Percentiles rank a stretch among this genome's conserved stretches.
phyloP scores from a whole-genome alignment of 2,888 invertebrate genomes.

The Acleris emargana region DNA sequence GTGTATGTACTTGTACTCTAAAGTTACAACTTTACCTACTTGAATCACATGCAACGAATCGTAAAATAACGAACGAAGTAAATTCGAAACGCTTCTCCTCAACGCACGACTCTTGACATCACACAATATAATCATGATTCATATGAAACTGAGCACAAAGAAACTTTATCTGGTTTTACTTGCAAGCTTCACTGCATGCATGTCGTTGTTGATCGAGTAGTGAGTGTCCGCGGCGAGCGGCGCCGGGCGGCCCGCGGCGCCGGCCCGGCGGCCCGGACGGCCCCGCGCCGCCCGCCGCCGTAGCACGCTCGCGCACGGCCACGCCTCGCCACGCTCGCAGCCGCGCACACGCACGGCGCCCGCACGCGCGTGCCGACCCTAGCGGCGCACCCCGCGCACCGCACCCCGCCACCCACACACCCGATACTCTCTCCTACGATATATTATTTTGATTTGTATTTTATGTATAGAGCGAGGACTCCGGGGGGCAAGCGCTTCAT shows the following conservation, averaged over 20 bases:
- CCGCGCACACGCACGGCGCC: constrained; percentile 37
- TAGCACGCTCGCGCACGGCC: constrained; percentile 40
- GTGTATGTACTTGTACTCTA: constrained; percentile 77
- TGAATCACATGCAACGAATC: constrained; percentile 72
- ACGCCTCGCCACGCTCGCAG: constrained; percentile 21
- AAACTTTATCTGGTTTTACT: constrained; percentile 82
- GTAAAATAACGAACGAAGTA: constrained; percentile 75
- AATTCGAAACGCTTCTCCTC: constrained; percentile 84
- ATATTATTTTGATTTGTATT: constrained; percentile 84
- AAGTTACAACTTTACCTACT: constrained; percentile 72
- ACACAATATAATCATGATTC: constrained; percentile 81
- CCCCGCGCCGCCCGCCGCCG: constrained; percentile 40
- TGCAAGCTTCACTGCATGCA: constrained; percentile 83
- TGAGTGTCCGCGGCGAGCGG: constrained; percentile 63
- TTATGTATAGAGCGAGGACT: constrained; percentile 95
- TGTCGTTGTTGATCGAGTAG: constrained; percentile 79
- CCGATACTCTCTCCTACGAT: constrained; percentile 81
- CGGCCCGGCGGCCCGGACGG: constrained; percentile 37
- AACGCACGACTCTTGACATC: constrained; percentile 83
- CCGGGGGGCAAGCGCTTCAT: constrained; percentile 94
- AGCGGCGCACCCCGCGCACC: constrained; percentile 48
- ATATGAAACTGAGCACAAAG: constrained; percentile 83
- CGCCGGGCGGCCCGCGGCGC: constrained; percentile 49
- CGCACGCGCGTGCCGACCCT: constrained; percentile 40
- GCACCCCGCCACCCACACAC: constrained; percentile 73